A percentile compares a stretch with the other conserved stretches of the same genome.
These are phyloP conservation scores for Entomobrya multifasciata DNA, from an alignment of 2,888 invertebrate species.

Conservation along the genomic window DNA sequence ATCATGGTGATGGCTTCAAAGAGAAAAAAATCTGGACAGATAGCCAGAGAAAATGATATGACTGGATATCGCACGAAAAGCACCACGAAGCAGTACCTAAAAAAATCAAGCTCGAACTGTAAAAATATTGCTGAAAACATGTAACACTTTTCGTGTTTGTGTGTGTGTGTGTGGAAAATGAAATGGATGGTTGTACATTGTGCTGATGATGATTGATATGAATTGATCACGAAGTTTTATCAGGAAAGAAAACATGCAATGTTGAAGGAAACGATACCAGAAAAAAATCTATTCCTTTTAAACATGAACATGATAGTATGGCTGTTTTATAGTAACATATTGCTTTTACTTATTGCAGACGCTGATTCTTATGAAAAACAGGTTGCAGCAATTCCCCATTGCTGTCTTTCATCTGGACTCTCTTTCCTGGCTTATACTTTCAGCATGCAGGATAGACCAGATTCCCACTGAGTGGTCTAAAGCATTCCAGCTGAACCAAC, in stretches of 20 bases:
- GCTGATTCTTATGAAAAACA: constrained; percentile 79
- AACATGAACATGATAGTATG: neutral
- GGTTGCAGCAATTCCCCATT: constrained; percentile 75
- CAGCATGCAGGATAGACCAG: constrained; percentile 75
- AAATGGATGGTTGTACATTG: constrained; percentile 19
- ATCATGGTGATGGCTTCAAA: constrained; percentile 37
- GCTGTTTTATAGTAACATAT: too few relatives aligned
- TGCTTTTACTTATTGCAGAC: constrained; percentile 72
- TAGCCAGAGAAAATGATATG: constrained; percentile 13
- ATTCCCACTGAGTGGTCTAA: constrained; percentile 77
- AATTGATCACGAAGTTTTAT: constrained; percentile 40
- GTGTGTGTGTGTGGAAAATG: neutral
- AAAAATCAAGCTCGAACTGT: too few relatives aligned
- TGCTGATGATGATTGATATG: constrained; percentile 63
- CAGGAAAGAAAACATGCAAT: constrained; percentile 19
- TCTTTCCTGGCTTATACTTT: constrained; percentile 78
- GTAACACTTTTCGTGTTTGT: constrained; percentile 14
- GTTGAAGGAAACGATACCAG: neutral
- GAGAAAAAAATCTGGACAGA: constrained; percentile 44
- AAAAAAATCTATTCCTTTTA: constrained; percentile 34
- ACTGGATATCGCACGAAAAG: constrained; percentile 31
- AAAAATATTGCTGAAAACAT: neutral
- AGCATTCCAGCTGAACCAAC: constrained; percentile 78
- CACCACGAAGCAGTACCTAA: neutral
- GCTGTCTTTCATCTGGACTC: constrained; percentile 77